phyloP scores from a whole-genome alignment of 2,888 invertebrate species.

The Euspilapteryx auroguttella region DNA sequence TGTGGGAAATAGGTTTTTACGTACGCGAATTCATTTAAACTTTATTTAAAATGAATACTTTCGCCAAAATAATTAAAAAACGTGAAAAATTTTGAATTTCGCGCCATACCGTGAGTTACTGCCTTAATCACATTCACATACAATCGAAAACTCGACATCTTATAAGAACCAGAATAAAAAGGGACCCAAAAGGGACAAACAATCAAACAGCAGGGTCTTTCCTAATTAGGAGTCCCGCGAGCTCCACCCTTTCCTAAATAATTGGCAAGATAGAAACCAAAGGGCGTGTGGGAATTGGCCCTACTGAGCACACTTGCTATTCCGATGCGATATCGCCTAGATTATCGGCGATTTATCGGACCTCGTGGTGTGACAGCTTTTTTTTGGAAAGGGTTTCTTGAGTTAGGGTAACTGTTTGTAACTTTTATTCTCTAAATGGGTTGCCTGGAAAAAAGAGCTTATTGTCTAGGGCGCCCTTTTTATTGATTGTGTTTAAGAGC shows the following conservation, averaged over 20 bases:
- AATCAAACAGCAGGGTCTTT: conserved; percentile 39
- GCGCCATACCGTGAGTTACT: too few relatives aligned
- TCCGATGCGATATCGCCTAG: conserved; percentile 5
- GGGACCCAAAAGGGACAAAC: too few relatives aligned
- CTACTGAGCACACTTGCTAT: conserved; percentile 28
- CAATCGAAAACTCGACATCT: too few relatives aligned
- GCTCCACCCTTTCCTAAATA: conserved; percentile 42
- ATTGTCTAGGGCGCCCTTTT: too few relatives aligned
- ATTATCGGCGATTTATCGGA: conserved; percentile 2
- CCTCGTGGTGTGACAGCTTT: not conserved
- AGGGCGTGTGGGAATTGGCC: conserved; percentile 44
- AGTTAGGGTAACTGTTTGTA: not conserved
- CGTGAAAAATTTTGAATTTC: too few relatives aligned
- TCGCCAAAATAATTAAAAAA: too few relatives aligned
- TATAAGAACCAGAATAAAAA: too few relatives aligned
- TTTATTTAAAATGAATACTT: too few relatives aligned
- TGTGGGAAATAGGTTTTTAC: too few relatives aligned
- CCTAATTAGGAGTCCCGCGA: conserved; percentile 54
- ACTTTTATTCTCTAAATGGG: not conserved
- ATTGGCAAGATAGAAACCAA: conserved; percentile 56
- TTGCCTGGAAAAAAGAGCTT: conserved; percentile 1
- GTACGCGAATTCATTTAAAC: too few relatives aligned
- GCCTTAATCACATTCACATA: too few relatives aligned
- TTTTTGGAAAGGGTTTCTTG: not conserved
- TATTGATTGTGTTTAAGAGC: too few relatives aligned